A percentile compares a stretch with the other conserved stretches of the same genome.
phyloP scores from a whole-genome alignment of 2,797 vertebrate species.

The Sebastes hubbsi region DNA sequence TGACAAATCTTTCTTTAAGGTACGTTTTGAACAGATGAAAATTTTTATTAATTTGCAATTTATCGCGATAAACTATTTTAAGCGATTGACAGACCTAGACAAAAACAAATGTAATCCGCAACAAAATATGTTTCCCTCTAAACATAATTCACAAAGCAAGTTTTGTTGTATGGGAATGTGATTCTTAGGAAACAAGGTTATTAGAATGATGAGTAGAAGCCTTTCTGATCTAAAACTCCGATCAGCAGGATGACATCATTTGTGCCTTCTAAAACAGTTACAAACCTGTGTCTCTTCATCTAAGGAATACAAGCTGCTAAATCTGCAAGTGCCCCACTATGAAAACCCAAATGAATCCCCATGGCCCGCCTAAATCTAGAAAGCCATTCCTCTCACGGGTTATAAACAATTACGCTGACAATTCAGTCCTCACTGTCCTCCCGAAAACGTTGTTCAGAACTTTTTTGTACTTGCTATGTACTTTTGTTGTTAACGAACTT shows the following conservation, averaged over 20 bases:
- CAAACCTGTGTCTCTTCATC: background rate
- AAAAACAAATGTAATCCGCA: background rate
- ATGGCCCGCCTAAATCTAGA: background rate
- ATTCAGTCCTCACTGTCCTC: background rate
- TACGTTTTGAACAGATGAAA: no score
- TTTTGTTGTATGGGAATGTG: background rate
- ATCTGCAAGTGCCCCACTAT: background rate
- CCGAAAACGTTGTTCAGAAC: background rate
- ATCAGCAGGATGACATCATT: background rate
- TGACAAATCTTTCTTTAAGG: no score
- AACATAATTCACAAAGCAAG: background rate
- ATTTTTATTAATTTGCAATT: no score
- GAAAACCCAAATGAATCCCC: background rate
- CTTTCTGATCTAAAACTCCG: background rate
- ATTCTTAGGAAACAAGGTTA: background rate
- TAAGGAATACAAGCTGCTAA: background rate
- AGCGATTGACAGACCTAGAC: no score
- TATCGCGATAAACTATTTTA: rapidly evolving
- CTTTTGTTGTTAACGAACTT: background rate
- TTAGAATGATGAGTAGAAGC: background rate
- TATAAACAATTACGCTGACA: background rate
- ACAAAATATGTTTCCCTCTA: background rate
- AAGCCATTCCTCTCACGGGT: background rate
- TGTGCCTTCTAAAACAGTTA: background rate
- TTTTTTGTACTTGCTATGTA: background rate